phyloP scores from a whole-genome alignment of 2,797 vertebrate genomes.

The Meriones psammophilus region DNA sequence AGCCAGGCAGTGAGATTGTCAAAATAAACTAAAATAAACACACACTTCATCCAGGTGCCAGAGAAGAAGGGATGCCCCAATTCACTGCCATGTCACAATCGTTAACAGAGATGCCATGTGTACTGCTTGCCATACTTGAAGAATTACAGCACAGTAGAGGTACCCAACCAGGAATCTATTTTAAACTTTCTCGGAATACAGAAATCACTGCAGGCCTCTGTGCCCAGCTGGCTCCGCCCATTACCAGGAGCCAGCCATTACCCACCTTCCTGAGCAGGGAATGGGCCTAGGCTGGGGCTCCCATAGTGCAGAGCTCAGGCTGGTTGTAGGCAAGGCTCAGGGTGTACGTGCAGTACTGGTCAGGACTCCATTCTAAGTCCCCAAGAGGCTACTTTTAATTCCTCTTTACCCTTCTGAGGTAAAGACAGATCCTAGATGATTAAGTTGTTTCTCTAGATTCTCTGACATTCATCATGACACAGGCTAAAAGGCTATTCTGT shows the following conservation, averaged over 20 bases:
- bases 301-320: not conserved
- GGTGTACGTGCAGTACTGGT: not conserved
- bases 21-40: not conserved
- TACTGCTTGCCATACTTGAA: not conserved
- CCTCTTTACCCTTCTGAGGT: not conserved
- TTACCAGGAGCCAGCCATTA: not conserved
- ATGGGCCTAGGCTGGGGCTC: not conserved
- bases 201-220: not conserved
- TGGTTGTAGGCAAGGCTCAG: not conserved
- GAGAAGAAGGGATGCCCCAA: not conserved
- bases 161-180: not conserved
- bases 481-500: not conserved
- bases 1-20: not conserved
- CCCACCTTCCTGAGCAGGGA: not conserved
- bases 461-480: not conserved
- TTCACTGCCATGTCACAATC: not conserved
- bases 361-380: not conserved
- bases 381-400: conserved; percentile 12
- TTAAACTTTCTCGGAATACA: not conserved
- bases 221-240: not conserved
- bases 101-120: not conserved
- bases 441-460: not conserved
- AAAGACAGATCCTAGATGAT: not conserved
- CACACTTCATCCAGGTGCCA: not conserved
- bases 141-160: not conserved